Evolutionary conservation across 2,797 vertebrate genomes (phyloP).

Genomic region (Falco berigora): DNA sequence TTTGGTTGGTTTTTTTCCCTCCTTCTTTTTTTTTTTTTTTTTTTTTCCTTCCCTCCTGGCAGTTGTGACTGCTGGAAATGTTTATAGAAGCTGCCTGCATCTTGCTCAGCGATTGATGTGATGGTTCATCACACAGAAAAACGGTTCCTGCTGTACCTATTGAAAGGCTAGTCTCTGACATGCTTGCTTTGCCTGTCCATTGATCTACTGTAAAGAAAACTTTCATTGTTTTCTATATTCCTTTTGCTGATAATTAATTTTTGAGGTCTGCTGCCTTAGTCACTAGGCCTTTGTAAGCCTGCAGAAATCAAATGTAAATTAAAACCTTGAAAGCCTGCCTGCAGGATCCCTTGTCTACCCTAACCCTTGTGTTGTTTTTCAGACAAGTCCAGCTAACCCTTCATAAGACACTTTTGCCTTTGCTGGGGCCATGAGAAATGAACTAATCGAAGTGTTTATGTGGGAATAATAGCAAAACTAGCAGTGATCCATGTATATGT

Average conservation of each 20-base stretch:
- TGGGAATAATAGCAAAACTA: neutral
- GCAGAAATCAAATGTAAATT: neutral
- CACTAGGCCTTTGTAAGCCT: neutral
- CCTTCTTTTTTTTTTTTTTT: neutral
- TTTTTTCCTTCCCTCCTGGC: neutral
- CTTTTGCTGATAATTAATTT: neutral
- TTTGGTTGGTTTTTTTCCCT: neutral
- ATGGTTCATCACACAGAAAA: neutral
- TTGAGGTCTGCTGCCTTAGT: constrained; percentile 1
- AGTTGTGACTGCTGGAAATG: neutral
- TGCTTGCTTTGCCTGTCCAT: neutral
- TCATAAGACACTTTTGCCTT: neutral
- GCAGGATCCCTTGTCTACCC: neutral
- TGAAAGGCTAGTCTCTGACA: neutral
- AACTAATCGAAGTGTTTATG: neutral
- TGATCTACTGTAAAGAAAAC: neutral
- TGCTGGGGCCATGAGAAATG: neutral
- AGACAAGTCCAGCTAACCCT: neutral
- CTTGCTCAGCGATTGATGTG: neutral
- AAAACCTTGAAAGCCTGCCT: neutral
- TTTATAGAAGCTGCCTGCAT: neutral
- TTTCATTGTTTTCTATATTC: neutral
- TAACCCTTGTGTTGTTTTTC: neutral
- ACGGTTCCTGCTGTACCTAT: neutral
- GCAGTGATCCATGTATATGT: neutral